Conservation (phyloP, 2,888 invertebrate genomes). For the Tineola bisselliella region DNA sequence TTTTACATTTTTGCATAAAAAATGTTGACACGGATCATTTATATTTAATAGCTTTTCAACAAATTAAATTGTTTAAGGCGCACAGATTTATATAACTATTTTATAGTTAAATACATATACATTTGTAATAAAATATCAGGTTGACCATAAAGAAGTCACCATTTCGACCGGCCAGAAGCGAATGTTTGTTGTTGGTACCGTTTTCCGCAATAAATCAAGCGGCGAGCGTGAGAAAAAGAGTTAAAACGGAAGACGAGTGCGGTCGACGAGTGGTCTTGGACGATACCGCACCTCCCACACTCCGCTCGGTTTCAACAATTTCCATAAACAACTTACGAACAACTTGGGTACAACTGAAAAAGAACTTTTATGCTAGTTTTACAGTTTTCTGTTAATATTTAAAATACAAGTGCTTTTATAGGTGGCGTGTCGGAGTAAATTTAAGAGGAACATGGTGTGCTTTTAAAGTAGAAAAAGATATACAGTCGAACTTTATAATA, state of each 20-base stretch:
- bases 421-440: background rate
- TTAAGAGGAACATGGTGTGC: background rate
- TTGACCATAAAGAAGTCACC: constrained; percentile 46
- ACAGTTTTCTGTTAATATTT: constrained; percentile 9
- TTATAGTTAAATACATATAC: too few relatives aligned
- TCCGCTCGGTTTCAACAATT: constrained; percentile 1
- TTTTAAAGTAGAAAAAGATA: background rate
- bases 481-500: background rate
- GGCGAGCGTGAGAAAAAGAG: constrained; percentile 40
- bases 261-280: constrained; percentile 36
- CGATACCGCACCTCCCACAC: constrained; percentile 25
- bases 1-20: background rate
- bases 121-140: constrained; percentile 49
- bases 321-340: constrained; percentile 8
- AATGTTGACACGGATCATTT: too few relatives aligned
- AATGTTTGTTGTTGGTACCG: constrained; percentile 39
- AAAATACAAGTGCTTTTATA: constrained; percentile 3
- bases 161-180: constrained; percentile 39
- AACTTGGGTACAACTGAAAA: constrained; percentile 6
- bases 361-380: constrained; percentile 4
- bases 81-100: too few relatives aligned
- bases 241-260: constrained; percentile 23
- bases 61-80: too few relatives aligned
- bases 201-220: constrained; percentile 50
- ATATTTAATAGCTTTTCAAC: too few relatives aligned